A percentile compares a stretch with the other conserved stretches of the same genome.
phyloP scores from a whole-genome alignment of 2,797 vertebrate species.

The Vespertilio murinus region DNA sequence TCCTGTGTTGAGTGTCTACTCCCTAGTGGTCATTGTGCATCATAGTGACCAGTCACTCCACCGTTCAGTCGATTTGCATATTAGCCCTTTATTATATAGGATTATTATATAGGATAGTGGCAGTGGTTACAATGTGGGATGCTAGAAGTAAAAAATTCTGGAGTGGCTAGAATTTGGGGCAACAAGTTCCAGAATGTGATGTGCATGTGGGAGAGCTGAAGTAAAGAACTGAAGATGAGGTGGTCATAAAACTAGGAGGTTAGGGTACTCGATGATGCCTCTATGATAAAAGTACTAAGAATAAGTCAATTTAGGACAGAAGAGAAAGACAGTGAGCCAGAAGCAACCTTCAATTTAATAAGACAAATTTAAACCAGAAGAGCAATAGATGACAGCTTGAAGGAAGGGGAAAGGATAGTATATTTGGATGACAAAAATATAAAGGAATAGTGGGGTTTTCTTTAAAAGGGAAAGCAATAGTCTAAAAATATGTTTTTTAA shows the following conservation, averaged over 20 bases:
- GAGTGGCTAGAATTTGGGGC: neutral
- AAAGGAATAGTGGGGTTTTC: constrained; percentile 11
- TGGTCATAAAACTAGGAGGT: neutral
- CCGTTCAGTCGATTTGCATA: no score
- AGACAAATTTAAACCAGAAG: constrained; percentile 51
- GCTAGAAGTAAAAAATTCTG: neutral
- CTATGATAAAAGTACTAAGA: constrained; percentile 35
- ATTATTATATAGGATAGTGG: no score
- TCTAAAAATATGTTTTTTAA: constrained; percentile 4
- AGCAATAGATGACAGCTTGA: neutral
- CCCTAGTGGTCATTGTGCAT: no score
- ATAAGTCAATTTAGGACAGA: neutral
- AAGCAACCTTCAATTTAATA: constrained; percentile 32
- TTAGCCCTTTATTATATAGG: no score
- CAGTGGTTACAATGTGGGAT: neutral
- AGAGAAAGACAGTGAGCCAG: constrained; percentile 12
- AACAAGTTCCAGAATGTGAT: constrained; percentile 27
- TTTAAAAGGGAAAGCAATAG: neutral
- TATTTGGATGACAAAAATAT: constrained; percentile 39
- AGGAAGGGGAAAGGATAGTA: neutral
- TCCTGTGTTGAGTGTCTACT: no score
- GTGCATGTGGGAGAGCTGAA: neutral
- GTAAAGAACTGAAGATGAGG: neutral
- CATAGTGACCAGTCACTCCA: no score
- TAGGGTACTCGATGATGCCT: neutral